Percentiles rank a stretch among this genome's conserved stretches.
Conservation (phyloP, 2,888 invertebrate species). For the Drosophila borealis region DNA sequence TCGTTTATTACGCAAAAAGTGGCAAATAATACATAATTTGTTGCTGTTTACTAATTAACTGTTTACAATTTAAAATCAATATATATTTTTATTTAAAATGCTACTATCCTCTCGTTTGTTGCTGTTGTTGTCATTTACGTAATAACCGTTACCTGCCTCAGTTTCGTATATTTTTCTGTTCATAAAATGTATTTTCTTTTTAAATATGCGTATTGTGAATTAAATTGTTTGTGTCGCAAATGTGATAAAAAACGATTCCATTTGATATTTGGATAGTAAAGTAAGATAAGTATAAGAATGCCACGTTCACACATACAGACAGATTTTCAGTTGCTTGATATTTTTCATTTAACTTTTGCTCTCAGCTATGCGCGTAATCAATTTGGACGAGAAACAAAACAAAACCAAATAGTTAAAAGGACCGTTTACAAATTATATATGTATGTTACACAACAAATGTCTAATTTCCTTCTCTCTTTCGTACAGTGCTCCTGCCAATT, state of each 20-base stretch:
- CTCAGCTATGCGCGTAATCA: conserved; percentile 10
- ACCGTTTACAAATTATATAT: conserved; percentile 22
- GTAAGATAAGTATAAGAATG: conserved; percentile 27
- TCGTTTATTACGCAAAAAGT: conserved; percentile 61
- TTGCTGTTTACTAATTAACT: conserved; percentile 40
- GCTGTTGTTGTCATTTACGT: conserved; percentile 29
- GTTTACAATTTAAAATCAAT: conserved; percentile 54
- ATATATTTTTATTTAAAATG: conserved; percentile 32
- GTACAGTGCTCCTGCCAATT: conserved; percentile 66
- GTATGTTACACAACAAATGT: conserved; percentile 49
- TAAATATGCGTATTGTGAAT: conserved; percentile 36
- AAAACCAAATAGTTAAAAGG: conserved; percentile 3
- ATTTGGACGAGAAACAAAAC: conserved; percentile 42
- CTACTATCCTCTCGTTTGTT: conserved; percentile 10
- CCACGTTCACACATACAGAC: conserved; percentile 30
- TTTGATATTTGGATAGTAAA: conserved; percentile 18
- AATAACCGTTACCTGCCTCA: conserved; percentile 26
- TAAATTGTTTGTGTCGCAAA: conserved; percentile 23
- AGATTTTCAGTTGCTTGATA: conserved; percentile 18
- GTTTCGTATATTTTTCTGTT: conserved; percentile 1
- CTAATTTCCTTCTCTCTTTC: conserved; percentile 19
- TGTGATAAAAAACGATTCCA: conserved; percentile 23
- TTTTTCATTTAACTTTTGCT: neutral
- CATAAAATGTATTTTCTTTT: conserved; percentile 41
- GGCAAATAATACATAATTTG: conserved; percentile 72